phyloP scores from a whole-genome alignment of 92 coral and sea anemone species.

The Blastomussa wellsi region DNA sequence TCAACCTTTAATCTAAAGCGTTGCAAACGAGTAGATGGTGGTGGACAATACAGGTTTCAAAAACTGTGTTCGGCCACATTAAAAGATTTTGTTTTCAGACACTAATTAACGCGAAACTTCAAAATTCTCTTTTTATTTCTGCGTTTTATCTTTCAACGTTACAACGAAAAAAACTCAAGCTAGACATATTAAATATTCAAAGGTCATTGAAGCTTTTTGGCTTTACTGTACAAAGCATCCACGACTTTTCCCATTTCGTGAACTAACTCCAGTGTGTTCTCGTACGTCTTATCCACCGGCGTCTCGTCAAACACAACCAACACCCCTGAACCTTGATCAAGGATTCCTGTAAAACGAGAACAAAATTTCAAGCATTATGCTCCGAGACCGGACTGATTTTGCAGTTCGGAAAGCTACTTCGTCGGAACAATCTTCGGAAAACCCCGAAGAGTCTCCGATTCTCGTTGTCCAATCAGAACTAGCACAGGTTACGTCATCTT shows the following conservation, averaged over 20 bases:
- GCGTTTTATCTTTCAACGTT: background rate
- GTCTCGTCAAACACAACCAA: constrained; percentile 92
- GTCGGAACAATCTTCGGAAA: background rate
- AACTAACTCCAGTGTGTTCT: constrained; percentile 85
- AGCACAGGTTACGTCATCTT: background rate
- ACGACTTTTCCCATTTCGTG: constrained; percentile 97
- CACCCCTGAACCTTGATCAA: constrained; percentile 98
- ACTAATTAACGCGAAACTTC: background rate
- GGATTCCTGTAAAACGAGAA: constrained; percentile 63
- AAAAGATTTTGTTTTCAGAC: background rate
- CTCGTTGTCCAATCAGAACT: background rate
- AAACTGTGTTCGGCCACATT: too few species aligned
- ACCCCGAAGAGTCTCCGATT: background rate
- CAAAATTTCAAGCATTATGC: background rate
- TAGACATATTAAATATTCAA: background rate
- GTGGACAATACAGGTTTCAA: too few species aligned
- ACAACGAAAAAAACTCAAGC: background rate
- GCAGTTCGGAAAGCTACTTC: background rate
- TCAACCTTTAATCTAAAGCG: too few species aligned
- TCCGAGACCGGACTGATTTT: background rate
- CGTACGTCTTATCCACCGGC: constrained; percentile 94
- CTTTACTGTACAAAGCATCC: constrained; percentile 95
- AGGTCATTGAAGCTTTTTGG: constrained; percentile 76
- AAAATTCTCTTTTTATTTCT: constrained; percentile 8
- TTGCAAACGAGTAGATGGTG: too few species aligned